Percentiles rank a stretch among this genome's conserved stretches.
Conservation (phyloP, 2,888 invertebrate genomes). For the Schizaphis graminum region DNA sequence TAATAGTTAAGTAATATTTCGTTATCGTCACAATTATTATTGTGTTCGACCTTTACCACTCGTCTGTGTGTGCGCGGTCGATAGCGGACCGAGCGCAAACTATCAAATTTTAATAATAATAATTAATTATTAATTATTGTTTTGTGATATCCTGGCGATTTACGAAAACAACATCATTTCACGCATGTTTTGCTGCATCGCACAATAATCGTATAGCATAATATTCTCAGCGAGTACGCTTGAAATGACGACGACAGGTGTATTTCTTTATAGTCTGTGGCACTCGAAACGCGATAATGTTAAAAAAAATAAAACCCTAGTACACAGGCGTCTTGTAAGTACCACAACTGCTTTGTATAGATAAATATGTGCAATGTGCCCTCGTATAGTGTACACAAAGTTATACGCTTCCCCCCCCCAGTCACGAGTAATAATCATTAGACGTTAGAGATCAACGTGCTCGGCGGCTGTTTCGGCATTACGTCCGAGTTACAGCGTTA, state of each 20-base stretch:
- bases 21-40: slow-evolving; percentile 44
- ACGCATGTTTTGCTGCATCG: not conserved
- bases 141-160: not conserved
- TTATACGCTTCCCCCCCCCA: too few species aligned
- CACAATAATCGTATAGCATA: not conserved
- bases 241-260: not conserved
- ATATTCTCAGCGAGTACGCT: not conserved
- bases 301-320: not conserved
- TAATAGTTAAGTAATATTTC: slow-evolving; percentile 21
- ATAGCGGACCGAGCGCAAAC: not conserved
- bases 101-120: not conserved
- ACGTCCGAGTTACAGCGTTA: too few species aligned
- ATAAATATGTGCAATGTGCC: not conserved
- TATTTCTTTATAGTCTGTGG: not conserved
- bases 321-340: not conserved
- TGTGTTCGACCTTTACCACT: slow-evolving; percentile 45
- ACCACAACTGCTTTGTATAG: not conserved
- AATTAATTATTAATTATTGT: slow-evolving; percentile 2
- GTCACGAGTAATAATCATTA: not conserved
- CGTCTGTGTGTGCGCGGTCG: not conserved
- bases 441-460: not conserved
- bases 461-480: not conserved
- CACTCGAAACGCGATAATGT: not conserved
- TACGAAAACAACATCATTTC: slow-evolving; percentile 24
- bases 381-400: not conserved